Evolutionary conservation across 2,113 vertebrate species (phyloP).

Genomic region (Craseonycteris thonglongyai): DNA sequence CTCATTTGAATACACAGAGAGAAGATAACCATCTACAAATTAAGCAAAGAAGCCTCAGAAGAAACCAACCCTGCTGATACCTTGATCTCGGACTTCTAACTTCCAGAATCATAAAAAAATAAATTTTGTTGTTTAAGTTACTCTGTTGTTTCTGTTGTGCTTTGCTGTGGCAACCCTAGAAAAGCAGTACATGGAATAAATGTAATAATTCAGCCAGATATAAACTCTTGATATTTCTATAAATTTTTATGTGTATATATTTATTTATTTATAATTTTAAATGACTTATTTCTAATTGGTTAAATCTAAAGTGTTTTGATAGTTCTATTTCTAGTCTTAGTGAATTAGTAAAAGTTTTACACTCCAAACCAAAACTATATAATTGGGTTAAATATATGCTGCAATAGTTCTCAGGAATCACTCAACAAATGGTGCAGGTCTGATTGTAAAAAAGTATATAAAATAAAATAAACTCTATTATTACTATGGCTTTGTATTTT

Average conservation of each 20-base stretch:
- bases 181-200: background rate
- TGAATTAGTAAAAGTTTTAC: background rate
- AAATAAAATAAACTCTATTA: background rate
- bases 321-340: background rate
- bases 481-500: background rate
- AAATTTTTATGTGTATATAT: background rate
- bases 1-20: background rate
- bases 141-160: background rate
- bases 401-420: background rate
- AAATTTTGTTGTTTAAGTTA: background rate
- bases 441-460: background rate
- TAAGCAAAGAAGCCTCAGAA: too few relatives aligned
- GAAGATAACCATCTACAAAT: too few relatives aligned
- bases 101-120: too few relatives aligned
- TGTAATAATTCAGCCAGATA: background rate
- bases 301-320: background rate
- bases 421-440: background rate
- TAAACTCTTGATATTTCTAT: background rate
- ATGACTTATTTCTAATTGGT: background rate
- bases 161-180: too few relatives aligned
- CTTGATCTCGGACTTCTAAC: too few relatives aligned
- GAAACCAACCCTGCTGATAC: too few relatives aligned
- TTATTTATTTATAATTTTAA: background rate
- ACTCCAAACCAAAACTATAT: background rate
- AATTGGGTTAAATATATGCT: background rate